phyloP scores from a whole-genome alignment of 2,113 vertebrate genomes.

The Sinocyclocheilus maitianheensis region DNA sequence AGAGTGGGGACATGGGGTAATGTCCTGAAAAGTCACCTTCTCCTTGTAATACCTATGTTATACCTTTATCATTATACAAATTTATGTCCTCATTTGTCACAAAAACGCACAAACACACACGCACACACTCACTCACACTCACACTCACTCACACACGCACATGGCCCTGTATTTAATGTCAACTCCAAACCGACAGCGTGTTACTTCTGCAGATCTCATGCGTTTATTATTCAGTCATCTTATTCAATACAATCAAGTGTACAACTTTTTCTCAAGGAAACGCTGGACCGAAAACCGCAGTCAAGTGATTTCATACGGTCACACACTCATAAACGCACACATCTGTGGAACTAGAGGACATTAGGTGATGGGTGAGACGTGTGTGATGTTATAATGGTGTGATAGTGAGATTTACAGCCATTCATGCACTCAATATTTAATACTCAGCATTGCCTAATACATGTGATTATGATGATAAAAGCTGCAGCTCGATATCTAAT shows the following conservation, averaged over 20 bases:
- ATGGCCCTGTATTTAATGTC: background rate
- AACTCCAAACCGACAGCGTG: background rate
- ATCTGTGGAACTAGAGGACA: background rate
- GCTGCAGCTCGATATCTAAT: slow-evolving; percentile 6
- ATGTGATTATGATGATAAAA: background rate
- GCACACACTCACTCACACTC: background rate
- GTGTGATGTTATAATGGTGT: slow-evolving; percentile 3
- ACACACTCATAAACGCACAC: background rate
- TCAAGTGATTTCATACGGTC: background rate
- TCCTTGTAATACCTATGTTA: too few relatives aligned
- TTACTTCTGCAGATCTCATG: background rate
- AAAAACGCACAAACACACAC: background rate
- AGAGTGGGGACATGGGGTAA: too few relatives aligned
- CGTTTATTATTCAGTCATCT: background rate
- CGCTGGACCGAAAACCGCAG: background rate
- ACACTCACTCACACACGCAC: too few relatives aligned
- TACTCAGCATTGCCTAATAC: background rate
- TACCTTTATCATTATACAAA: too few relatives aligned
- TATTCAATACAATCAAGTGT: background rate
- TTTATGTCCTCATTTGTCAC: too few relatives aligned
- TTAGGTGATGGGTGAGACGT: background rate
- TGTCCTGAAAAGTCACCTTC: too few relatives aligned
- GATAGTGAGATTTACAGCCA: background rate
- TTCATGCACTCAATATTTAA: background rate
- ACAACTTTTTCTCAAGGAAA: background rate